Percentiles rank a stretch among this genome's conserved stretches.
Evolutionary conservation across 1,140 invertebrate genomes (phyloP).

Genomic region (Intoshia linei): DNA sequence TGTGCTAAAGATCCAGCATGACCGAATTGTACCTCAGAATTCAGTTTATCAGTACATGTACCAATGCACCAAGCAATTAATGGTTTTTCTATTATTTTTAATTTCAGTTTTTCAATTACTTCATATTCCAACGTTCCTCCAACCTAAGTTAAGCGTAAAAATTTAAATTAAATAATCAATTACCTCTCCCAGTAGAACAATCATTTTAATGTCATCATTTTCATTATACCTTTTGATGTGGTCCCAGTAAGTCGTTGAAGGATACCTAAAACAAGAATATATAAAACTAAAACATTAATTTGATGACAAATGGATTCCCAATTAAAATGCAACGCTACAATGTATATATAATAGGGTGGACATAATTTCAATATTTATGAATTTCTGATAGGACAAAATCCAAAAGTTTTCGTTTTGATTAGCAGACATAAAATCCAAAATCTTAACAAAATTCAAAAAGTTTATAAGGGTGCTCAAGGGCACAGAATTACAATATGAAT

Average conservation of each 20-base stretch:
- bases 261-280: constrained; percentile 31
- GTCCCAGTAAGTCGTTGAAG: constrained; percentile 88
- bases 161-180: constrained; percentile 1
- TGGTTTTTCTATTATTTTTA: constrained; percentile 46
- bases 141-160: constrained; percentile 24
- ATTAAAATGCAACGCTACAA: background rate
- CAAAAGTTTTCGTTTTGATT: too few relatives aligned
- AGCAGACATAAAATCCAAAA: too few relatives aligned
- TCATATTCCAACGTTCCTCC: constrained; percentile 97
- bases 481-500: too few relatives aligned
- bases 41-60: constrained; percentile 54
- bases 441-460: too few relatives aligned
- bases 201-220: constrained; percentile 47
- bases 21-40: constrained; percentile 88
- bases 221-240: constrained; percentile 52
- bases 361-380: too few relatives aligned
- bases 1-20: constrained; percentile 92
- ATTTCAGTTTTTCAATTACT: constrained; percentile 61
- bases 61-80: constrained; percentile 92
- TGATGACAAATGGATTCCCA: background rate
- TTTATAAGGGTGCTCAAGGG: too few relatives aligned
- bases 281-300: background rate
- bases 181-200: constrained; percentile 67
- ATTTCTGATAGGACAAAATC: too few relatives aligned
- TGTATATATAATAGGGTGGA: too few relatives aligned